Evolutionary conservation across 2,888 invertebrate species (phyloP), one percentile per base, ranked within the genome.

Genomic region (Drosophila fungiperda): DNA sequence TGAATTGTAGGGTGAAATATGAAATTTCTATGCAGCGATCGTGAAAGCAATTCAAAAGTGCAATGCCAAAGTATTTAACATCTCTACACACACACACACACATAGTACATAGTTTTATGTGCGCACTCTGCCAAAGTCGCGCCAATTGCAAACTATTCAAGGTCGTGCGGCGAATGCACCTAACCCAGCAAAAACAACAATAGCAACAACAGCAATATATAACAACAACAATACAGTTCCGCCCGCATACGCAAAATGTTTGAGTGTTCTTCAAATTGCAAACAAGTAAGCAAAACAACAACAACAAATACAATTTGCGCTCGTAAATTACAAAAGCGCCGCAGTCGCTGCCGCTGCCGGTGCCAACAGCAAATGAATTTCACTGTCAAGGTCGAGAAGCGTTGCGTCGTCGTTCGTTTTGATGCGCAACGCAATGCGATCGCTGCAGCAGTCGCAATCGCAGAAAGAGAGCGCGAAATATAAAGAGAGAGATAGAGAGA

Each of bases 381-480:
- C 92, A 92, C 83, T 92, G 92, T 87, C 92, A 92, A 92, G 92
- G 92, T 92, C 92, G 92, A 91, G 76, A 76, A 78, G 71, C 78
- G 78, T 78, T 88, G 55, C 55, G 23, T 29, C 26, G 38, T 36
- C 35, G 74, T 82, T 92, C 68, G 91, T 92, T 89, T 89, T 87
- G 87, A 91, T 86, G 87, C 88, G 87, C 87, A 80, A 87, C 86
- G 89, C 88, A 87, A 82, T 78, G 81, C 78, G 87, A 84, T 87
- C 84, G 84, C 68, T 68, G 67, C 76, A 66, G 67, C 76, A 74
- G 69, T 76, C 68, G 42, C 49, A 29, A 65, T 7, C 57, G 6
- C 3, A 52, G 60, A 33, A 60, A 23, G 53, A 36, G 45, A 49
- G 54, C 11, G 32, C 38, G 42, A 58, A 54, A 33, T 62, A 52